Base-by-base conservation (phyloP, 1,140 invertebrate species). In the Maniola jurtina region DNA sequence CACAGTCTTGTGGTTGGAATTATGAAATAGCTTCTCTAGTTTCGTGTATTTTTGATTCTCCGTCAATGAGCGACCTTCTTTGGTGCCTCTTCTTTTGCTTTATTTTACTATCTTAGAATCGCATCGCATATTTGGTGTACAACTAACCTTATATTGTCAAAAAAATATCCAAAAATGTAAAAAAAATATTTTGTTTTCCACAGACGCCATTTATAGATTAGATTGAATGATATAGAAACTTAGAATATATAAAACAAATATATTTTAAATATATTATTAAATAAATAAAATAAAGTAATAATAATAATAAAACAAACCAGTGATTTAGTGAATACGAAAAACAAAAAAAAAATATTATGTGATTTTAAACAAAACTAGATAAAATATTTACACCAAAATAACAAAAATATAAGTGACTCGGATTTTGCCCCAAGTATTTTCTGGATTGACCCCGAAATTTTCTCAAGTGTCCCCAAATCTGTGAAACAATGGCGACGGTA, bases 401-500 rank as follows among this genome's bases (percentile, higher is more conserved):
- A 16, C 38, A 60, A 38, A 45, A 47, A 60, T 25, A 11, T 35
- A 9, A 40, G 9, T 38, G 52, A 55, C 52, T 45, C 50, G 25
- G 25, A 14, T 55, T 11, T 50, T 56, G 40, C 57, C 54, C 45
- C 52, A 40, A 52, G 42, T 8, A 13, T 11, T 45, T 45, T 45
- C 42, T 45, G 42, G 42, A 45, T 45, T 45, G 42, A 8, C 42
- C 42, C 42, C 42, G 13, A 45, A 45, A 62, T 52, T 45, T 57
- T 64, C 40, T 68, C 52, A 8, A 25, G 54, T 59, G 60, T 68
- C 25, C 54, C 42, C n/a, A 40, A 62, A 33, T 34, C 25, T n/a
- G 25, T 55, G 15, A 11, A 34, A 66, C 34, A 65, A 82, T 82
- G 78, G 68, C 68, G 70, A 61, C 62, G 61, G 59, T 69, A 60